A percentile compares a stretch with the other conserved stretches of the same genome.
These are phyloP conservation scores for Virgularia gustaviana DNA, from an alignment of 92 coral and sea anemone species.

Conservation along the genomic window DNA sequence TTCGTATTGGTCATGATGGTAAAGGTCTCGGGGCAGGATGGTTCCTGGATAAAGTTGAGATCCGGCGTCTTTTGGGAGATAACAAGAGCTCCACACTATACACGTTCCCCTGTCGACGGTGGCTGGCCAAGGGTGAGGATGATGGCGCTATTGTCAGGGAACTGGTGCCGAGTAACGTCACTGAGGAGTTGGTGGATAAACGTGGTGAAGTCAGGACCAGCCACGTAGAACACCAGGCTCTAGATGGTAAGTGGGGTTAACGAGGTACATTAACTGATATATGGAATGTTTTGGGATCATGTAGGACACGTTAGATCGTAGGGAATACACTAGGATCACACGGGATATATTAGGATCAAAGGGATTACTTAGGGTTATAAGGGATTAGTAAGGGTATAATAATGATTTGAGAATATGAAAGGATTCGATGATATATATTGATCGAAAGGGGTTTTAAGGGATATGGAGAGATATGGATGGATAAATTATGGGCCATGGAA, in stretches of 20 bases:
- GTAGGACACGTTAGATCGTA: too few species aligned
- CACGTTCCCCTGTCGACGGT: conserved; percentile 80
- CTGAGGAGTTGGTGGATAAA: conserved; percentile 72
- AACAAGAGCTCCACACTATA: conserved; percentile 80
- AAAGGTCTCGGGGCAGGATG: conserved; percentile 90
- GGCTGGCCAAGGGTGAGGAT: conserved; percentile 95
- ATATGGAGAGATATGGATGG: too few species aligned
- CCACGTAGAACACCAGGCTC: conserved; percentile 68
- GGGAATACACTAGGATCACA: too few species aligned
- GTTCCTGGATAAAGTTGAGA: conserved; percentile 82
- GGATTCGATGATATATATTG: too few species aligned
- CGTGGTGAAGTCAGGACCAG: conserved; percentile 69
- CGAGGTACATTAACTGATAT: neutral
- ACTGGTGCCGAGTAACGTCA: conserved; percentile 76
- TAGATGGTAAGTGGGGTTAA: conserved; percentile 64
- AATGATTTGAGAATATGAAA: too few species aligned
- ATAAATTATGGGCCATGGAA: too few species aligned
- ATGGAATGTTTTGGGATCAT: too few species aligned
- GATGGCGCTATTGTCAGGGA: conserved; percentile 94
- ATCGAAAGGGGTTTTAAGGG: too few species aligned
- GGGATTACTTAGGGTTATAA: too few species aligned
- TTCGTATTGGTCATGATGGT: conserved; percentile 90
- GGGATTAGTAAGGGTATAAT: too few species aligned
- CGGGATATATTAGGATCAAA: too few species aligned
- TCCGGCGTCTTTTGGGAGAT: conserved; percentile 76